Base-by-base conservation (phyloP, 2,797 vertebrate species). In the Arnoldichthys spilopterus region DNA sequence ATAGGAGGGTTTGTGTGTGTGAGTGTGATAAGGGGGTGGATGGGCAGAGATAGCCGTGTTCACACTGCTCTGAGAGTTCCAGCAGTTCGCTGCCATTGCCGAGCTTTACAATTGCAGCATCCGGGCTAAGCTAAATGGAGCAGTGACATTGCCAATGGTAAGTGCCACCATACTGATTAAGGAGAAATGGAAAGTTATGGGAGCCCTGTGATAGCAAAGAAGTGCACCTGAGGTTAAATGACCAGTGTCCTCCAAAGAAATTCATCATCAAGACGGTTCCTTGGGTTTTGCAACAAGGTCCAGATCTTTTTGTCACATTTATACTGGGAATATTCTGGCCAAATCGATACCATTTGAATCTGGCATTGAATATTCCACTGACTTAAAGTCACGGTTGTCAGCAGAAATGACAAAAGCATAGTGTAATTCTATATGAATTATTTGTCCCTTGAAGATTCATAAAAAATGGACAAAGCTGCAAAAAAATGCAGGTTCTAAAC, bases 1-100 rank as follows among this genome's bases (percentile, higher is more conserved):
- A 93, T 92, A 91, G 77, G 85, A 87, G 85, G 86, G 88, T 77
- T 86, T 68, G 90, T 83, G 91, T 93, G 93, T 90, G 88, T 70
- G 3, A 1, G 74, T 81, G 89, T 89, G 92, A 93, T 93, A 93
- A 93, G 90, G 80, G 72, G 74, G 79, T 83, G 83, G 82, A 71
- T n/a, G 26, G 20, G 61, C 40, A 61, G 59, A 77, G 82, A 75
- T 68, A 61, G 66, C 66, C 34, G 51, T 20, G 34, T 75, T 72
- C 53, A 75, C 49, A 62, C 53, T 63, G 26, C 86, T 83, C 76
- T 32, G 78, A 83, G 15, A 77, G 76, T 78, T 83, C 77, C 81
- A 81, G 83, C 81, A 85, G 76, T 87, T 89, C 76, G 58, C 80
- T 85, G 87, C 74, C 61, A 77, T 80, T 28, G 78, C 59, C 47